phyloP scores from a whole-genome alignment of 2,797 vertebrate species.

The Phataginus tetradactyla region DNA sequence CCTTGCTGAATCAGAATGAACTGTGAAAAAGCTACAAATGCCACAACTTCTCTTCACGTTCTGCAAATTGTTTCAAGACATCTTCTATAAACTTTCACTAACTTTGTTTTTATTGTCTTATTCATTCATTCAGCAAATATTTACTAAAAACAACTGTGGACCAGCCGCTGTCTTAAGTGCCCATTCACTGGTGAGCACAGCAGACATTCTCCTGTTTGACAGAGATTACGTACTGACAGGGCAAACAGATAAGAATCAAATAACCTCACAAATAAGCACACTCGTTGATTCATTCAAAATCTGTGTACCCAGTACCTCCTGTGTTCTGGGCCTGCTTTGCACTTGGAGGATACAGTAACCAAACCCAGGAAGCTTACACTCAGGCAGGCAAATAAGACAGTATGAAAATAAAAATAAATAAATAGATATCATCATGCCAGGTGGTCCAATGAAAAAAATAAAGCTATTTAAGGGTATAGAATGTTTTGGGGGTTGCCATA shows the following conservation, averaged over 20 bases:
- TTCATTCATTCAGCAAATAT: conserved; percentile 34
- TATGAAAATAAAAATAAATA: background rate
- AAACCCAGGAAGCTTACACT: background rate
- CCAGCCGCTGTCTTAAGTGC: background rate
- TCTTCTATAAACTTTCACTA: conserved; percentile 45
- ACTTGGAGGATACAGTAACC: background rate
- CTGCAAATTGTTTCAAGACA: conserved; percentile 60
- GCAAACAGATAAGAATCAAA: conserved; percentile 7
- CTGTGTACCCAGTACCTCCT: background rate
- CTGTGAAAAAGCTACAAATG: conserved; percentile 59
- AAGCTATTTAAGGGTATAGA: background rate
- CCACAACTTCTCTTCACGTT: conserved; percentile 11
- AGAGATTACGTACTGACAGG: background rate
- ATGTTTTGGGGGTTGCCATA: background rate
- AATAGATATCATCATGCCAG: background rate
- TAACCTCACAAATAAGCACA: background rate
- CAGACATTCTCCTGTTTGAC: background rate
- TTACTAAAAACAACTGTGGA: background rate
- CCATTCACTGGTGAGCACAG: background rate
- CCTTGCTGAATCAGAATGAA: conserved; percentile 55
- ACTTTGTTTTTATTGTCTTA: conserved; percentile 7
- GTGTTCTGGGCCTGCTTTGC: background rate
- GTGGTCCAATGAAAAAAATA: background rate
- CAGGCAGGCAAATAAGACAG: background rate
- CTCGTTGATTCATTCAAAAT: background rate